Evolutionary conservation across 1,140 invertebrate genomes (phyloP), one percentile per base, ranked within the genome.

Genomic region (Chlorops oryzae): DNA sequence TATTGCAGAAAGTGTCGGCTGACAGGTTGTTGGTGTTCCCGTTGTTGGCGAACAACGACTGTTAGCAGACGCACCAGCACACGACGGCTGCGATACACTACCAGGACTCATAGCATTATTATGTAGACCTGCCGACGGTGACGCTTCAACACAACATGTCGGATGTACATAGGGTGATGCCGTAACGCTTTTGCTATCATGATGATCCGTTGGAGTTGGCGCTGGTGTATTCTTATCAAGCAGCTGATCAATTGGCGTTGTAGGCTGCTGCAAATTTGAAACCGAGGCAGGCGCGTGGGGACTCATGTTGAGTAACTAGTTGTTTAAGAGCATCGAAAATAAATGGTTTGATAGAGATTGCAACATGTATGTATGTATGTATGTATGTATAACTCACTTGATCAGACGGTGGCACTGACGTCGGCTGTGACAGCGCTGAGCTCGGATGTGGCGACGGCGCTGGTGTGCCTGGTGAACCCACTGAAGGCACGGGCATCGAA

Each of bases 371-470:
- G n/a, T n/a, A n/a, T 24, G 49, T n/a, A n/a, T n/a, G n/a, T n/a
- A n/a, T n/a, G n/a, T n/a, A n/a, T n/a, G 58, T 63, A 49, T 7
- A 50, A 68, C 65, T 67, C 57, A 69, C 65, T 50, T 85, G 82
- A 61, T 90, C 87, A 61, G 80, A 72, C 52, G 81, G 80, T 47
- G 83, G 82, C 45, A 86, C 82, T n/a, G 84, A 85, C 1, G 84
- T 77, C 17, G 83, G 83, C 59, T 87, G 84, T 34, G 74, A 70
- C 34, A 85, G 86, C 60, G 84, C 80, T 25, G 85, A 84, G 48
- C 86, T 85, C 28, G 84, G 82, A 59, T 89, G 75, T 12, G 87
- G 86, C 5, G 88, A 89, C 5, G 87, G 88, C 20, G 81, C 85
- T 18, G 82, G 84, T 83, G 57, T 54, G 78, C 78, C 65, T 5